These are phyloP conservation scores for Chondrilla cf. caribensis DNA, from an alignment of 37 sponge, comb jelly and placozoan genomes.

Conservation along the genomic window DNA sequence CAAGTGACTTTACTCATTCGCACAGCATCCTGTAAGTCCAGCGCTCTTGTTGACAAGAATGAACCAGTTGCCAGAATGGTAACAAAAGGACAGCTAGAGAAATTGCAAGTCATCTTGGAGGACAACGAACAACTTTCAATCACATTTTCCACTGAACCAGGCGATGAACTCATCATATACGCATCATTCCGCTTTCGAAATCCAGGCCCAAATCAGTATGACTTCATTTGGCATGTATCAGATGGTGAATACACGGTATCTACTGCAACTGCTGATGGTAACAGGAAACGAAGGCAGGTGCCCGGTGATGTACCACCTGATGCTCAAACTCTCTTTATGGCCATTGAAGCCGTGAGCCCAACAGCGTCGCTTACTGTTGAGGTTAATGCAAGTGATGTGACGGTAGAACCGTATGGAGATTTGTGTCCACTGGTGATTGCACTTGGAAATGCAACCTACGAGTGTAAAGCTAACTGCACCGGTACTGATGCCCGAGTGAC, in stretches of 20 bases:
- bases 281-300: neutral
- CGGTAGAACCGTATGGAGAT: neutral
- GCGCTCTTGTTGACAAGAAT: neutral
- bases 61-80: neutral
- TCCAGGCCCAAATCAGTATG: slow-evolving; percentile 1
- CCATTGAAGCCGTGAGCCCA: neutral
- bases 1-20: neutral
- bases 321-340: neutral
- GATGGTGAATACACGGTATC: neutral
- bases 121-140: too few species aligned
- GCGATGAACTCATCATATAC: neutral
- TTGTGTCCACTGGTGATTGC: neutral
- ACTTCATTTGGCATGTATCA: slow-evolving; percentile 1
- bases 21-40: neutral
- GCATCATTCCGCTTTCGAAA: slow-evolving; percentile 1
- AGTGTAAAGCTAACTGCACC: slow-evolving; percentile 2
- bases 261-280: neutral
- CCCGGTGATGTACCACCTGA: neutral
- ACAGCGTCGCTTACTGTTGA: neutral
- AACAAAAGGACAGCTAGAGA: too few species aligned
- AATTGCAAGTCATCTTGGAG: too few species aligned
- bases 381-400: neutral
- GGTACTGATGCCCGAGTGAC: neutral
- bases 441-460: neutral
- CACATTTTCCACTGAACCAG: too few species aligned